Evolutionary conservation across 2,888 invertebrate genomes (phyloP).

Genomic region (Pecten maximus): DNA sequence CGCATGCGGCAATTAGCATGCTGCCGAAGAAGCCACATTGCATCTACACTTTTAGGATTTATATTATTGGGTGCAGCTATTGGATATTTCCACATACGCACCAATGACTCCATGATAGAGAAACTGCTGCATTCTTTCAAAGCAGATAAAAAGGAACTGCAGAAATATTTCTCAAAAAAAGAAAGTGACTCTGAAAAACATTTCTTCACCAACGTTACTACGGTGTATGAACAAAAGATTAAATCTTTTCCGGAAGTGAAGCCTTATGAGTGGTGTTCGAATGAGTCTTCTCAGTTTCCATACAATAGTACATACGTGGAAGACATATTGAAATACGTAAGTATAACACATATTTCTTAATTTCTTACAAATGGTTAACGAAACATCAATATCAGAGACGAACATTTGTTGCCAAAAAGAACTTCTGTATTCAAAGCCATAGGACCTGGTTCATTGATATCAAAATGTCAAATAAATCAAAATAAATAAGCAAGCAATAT

Average conservation of each 20-base stretch:
- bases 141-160: background rate
- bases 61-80: background rate
- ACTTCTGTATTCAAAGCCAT: too few species aligned
- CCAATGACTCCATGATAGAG: background rate
- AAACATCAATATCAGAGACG: too few species aligned
- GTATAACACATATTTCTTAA: background rate
- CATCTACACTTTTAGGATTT: background rate
- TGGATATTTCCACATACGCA: background rate
- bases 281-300: background rate
- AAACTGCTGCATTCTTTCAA: background rate
- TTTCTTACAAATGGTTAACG: too few species aligned
- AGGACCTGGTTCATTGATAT: too few species aligned
- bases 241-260: background rate
- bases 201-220: background rate
- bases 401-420: too few species aligned
- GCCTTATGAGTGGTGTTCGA: background rate
- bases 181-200: background rate
- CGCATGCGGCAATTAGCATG: background rate
- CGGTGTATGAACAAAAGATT: background rate
- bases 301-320: background rate
- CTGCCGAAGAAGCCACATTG: background rate
- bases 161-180: background rate
- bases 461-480: too few species aligned
- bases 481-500: too few species aligned
- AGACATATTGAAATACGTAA: background rate